Evolutionary conservation across 2,113 vertebrate species (phyloP).

Genomic region (Rattus norvegicus): DNA sequence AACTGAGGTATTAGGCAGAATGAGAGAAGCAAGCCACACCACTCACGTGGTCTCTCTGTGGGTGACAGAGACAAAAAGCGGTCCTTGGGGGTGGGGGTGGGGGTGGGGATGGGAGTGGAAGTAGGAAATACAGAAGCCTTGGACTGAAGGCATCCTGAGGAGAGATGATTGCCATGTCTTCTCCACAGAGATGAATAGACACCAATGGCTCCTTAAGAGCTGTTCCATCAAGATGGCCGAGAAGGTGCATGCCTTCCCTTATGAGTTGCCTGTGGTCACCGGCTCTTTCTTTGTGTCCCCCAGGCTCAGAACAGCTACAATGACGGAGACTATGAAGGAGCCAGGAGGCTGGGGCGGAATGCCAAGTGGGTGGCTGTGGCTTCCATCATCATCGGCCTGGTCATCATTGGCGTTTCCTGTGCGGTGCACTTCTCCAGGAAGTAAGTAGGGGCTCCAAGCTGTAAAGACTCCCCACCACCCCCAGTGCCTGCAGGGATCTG

Average conservation of each 20-base stretch:
- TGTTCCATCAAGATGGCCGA: not conserved
- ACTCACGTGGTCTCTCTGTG: not conserved
- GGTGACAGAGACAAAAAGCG: not conserved
- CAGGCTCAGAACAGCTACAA: conserved; percentile 94
- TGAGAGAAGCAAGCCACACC: not conserved
- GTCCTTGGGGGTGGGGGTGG: not conserved
- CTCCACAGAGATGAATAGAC: not conserved
- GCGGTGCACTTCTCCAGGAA: conserved; percentile 89
- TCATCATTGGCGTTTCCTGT: conserved; percentile 87
- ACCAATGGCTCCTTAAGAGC: too few species aligned
- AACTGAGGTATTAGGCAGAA: not conserved
- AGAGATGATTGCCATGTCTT: not conserved
- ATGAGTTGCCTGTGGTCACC: conserved; percentile 17
- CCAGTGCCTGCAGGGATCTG: accelerated
- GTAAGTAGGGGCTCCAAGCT: conserved; percentile 78
- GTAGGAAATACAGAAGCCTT: not conserved
- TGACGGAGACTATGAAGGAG: conserved; percentile 91
- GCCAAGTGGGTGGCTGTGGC: conserved; percentile 91
- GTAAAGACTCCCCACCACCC: not conserved
- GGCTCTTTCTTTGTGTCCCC: conserved; percentile 69
- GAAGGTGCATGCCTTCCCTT: not conserved
- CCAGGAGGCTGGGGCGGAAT: conserved; percentile 88
- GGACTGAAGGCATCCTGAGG: not conserved
- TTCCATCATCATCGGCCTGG: conserved; percentile 90
- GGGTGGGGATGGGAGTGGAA: not conserved